Percentiles rank a stretch among this genome's conserved stretches.
Conservation (phyloP, 2,113 vertebrate species). For the Tragelaphus imberbis region DNA sequence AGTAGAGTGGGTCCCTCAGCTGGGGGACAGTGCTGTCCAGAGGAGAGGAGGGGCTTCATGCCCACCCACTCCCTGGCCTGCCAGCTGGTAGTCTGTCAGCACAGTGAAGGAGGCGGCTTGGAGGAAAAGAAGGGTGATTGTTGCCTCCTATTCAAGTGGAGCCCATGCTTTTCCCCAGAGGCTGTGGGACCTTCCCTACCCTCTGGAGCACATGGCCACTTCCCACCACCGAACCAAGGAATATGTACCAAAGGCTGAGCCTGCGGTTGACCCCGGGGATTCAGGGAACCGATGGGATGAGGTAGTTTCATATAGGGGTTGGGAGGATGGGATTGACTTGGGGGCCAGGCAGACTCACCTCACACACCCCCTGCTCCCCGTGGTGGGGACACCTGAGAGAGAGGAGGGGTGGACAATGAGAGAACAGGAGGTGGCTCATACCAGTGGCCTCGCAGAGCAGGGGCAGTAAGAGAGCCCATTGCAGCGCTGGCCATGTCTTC, state of each 20-base stretch:
- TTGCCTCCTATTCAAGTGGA: slow-evolving; percentile 18
- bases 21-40: slow-evolving; percentile 41
- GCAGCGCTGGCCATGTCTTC: neutral
- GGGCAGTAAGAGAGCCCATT: neutral
- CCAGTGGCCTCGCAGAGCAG: neutral
- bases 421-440: neutral
- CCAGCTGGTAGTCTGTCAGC: slow-evolving; percentile 45
- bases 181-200: neutral
- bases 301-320: neutral
- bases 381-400: slow-evolving; percentile 56
- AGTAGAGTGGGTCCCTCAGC: slow-evolving; percentile 29
- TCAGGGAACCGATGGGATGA: neutral
- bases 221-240: neutral
- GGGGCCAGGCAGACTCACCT: slow-evolving; percentile 47
- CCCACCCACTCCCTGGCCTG: slow-evolving; percentile 12
- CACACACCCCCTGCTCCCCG: slow-evolving; percentile 32
- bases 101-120: slow-evolving; percentile 50
- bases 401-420: neutral
- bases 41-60: slow-evolving; percentile 32
- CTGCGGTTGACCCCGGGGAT: neutral
- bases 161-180: neutral
- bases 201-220: neutral
- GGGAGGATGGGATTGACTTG: neutral
- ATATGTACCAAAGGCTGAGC: neutral
- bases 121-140: slow-evolving; percentile 42